Conservation (phyloP, 1,140 invertebrate genomes). For the Sitodiplosis mosellana region DNA sequence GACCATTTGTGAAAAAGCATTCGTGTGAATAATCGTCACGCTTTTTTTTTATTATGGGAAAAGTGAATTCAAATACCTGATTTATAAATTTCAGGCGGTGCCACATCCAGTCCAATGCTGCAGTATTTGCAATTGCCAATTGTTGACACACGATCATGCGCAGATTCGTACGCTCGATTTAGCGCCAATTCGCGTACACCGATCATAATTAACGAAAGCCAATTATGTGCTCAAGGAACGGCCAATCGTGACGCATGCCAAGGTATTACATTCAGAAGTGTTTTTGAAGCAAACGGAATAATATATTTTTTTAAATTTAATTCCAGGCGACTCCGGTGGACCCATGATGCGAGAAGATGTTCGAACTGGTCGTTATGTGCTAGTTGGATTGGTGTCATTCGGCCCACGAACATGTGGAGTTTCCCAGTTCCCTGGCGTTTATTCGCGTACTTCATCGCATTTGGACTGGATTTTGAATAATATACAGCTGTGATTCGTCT, state of each 20-base stretch:
- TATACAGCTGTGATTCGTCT: no score
- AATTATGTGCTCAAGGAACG: slow-evolving; percentile 30
- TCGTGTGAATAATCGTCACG: slow-evolving; percentile 5
- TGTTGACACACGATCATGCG: slow-evolving; percentile 20
- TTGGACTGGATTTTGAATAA: no score
- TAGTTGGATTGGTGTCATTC: slow-evolving; percentile 48
- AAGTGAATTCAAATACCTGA: background rate
- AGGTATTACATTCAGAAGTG: slow-evolving; percentile 12
- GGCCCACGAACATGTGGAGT: slow-evolving; percentile 35
- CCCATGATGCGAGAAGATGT: slow-evolving; percentile 36
- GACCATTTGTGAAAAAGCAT: no score
- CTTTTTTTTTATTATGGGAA: background rate
- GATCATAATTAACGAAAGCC: slow-evolving; percentile 23
- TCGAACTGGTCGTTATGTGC: slow-evolving; percentile 25
- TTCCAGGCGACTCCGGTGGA: slow-evolving; percentile 41
- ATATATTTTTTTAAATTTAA: slow-evolving; percentile 19
- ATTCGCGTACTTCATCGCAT: no score
- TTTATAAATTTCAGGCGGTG: slow-evolving; percentile 4
- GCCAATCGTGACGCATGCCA: slow-evolving; percentile 25
- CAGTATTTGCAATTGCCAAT: slow-evolving; percentile 27
- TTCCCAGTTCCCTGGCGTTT: slow-evolving; percentile 18
- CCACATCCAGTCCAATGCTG: slow-evolving; percentile 10
- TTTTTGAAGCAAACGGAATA: slow-evolving; percentile 7
- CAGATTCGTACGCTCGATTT: slow-evolving; percentile 20
- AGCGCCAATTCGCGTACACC: slow-evolving; percentile 22